Percentiles rank a stretch among this genome's conserved stretches.
These are phyloP conservation scores for Artemia sinica DNA, from an alignment of 2,888 invertebrate species.

Conservation along the genomic window DNA sequence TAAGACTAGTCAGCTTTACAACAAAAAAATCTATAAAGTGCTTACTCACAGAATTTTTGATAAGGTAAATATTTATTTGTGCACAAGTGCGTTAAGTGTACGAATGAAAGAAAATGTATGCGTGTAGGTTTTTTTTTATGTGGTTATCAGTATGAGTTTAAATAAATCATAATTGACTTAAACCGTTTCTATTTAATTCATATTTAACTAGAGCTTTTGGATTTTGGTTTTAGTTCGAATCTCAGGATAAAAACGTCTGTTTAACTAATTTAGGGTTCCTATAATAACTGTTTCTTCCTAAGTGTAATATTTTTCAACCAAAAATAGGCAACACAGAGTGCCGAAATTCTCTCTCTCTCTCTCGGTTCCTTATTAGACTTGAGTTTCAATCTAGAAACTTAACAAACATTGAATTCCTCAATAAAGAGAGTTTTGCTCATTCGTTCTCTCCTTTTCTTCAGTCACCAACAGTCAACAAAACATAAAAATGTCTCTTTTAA, in stretches of 20 bases:
- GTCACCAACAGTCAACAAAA: too few species aligned
- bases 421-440: too few species aligned
- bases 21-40: too few species aligned
- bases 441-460: too few species aligned
- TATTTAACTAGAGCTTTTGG: neutral
- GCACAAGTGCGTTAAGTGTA: neutral
- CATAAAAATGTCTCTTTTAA: too few species aligned
- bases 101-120: neutral
- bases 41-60: too few species aligned
- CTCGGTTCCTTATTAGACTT: neutral
- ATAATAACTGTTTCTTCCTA: neutral
- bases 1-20: too few species aligned
- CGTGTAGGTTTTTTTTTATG: too few species aligned
- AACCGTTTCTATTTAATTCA: neutral
- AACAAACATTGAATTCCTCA: too few species aligned
- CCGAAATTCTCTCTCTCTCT: too few species aligned
- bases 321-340: neutral
- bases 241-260: neutral
- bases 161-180: too few species aligned
- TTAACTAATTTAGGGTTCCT: neutral
- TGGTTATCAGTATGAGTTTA: too few species aligned
- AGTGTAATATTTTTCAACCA: neutral
- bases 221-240: neutral
- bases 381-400: neutral
- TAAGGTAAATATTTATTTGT: conserved; percentile 5